Base-by-base conservation (phyloP, 2,888 invertebrate genomes). In the Dynastes grantii region DNA sequence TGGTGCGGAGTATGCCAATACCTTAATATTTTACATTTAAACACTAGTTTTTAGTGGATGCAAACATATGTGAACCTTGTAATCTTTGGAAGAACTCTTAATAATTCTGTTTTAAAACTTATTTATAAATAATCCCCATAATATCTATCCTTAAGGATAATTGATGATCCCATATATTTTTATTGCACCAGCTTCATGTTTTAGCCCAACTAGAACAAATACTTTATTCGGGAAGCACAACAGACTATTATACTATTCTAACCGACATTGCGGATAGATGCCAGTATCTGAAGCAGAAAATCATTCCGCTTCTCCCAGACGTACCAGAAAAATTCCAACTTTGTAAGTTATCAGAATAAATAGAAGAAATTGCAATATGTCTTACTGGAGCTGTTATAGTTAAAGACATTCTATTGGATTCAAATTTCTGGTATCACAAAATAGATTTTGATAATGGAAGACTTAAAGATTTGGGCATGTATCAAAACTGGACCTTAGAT, bases 401-500 rank as follows among this genome's bases (percentile, higher is more conserved):
- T 79, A 73, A 58, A 68, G 65, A 81, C n/a, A 76, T 76, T 68
- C 64, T 83, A 22, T 37, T 83, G 37, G 75, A 82, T 27, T 65
- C 83, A 1, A 70, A 79, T n/a, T 82, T 83, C 64, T 85, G 86
- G 86, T 78, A 78, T 22, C 65, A 75, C 2, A 75, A 78, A 8
- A 65, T 81, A 3, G 9, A 76, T 3, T 81, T 83, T 63, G 40
- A 22, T 11, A 70, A 64, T 1, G 80, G 76, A 8, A 45, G 79
- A 71, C 55, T 79, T 9, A 8, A 73, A 70, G 78, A 84, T 80
- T 68, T 85, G 9, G 86, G 85, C 11, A 79, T 84, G 55, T 85
- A 85, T 70, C 67, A 71, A 58, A 83, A 84, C 75, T 86, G 86
- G 85, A 85, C 83, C 1, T 16, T 65, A n/a, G 78, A 79, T 63